These are phyloP conservation scores for Hozukius guyotensis DNA, from an alignment of 2,797 vertebrate species.

Conservation along the genomic window DNA sequence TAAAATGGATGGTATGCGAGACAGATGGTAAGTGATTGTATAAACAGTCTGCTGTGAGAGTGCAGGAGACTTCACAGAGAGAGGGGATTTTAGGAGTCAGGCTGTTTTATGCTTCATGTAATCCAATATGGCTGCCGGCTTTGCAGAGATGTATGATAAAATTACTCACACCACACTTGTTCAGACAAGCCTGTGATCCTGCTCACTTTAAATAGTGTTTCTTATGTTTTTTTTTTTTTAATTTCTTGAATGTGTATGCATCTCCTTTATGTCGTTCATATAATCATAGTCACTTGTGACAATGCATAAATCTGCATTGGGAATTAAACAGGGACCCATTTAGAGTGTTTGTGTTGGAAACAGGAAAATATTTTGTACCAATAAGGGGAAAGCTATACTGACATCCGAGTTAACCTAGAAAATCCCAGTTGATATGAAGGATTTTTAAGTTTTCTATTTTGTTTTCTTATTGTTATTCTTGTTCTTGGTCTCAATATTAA, in stretches of 20 bases:
- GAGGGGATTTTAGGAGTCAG: background rate
- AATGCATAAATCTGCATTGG: background rate
- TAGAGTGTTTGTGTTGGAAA: background rate
- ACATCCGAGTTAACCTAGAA: background rate
- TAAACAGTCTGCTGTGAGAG: conserved; percentile 36
- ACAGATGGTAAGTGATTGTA: conserved; percentile 11
- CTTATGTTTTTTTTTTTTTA: too few relatives aligned
- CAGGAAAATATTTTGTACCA: background rate
- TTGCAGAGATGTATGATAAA: background rate
- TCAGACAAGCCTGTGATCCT: background rate
- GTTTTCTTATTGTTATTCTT: background rate
- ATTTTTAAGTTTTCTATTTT: background rate
- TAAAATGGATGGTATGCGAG: conserved; percentile 33
- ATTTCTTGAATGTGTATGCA: background rate
- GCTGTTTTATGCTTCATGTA: background rate
- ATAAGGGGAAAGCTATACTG: background rate
- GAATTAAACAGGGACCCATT: background rate
- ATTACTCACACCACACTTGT: background rate
- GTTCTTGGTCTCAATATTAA: background rate
- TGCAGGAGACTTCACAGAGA: background rate
- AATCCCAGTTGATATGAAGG: background rate
- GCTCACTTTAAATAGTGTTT: background rate
- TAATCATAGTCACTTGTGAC: background rate
- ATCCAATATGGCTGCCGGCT: background rate
- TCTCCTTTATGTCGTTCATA: background rate